Base-by-base conservation (phyloP, 2,888 invertebrate species). In the Caradrina clavipalpis region DNA sequence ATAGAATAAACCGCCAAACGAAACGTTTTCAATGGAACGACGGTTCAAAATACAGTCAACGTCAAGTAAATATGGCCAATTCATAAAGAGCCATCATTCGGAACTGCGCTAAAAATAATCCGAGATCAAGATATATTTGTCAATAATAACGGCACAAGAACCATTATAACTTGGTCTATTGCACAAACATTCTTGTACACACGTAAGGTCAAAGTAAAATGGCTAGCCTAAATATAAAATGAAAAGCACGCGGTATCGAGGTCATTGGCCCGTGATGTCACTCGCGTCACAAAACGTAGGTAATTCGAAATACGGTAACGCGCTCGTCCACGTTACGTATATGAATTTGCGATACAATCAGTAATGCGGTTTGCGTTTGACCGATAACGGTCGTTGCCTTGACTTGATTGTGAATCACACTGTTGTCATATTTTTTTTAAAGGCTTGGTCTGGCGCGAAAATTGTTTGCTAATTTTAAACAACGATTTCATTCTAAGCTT, bases 301-400 rank as follows among this genome's bases (percentile, higher is more conserved):
- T 72, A 68, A 74, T 69, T 73, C 62, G 55, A 75, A 72, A 81
- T 81, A 82, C 84, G 65, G 81, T 83, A 83, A 82, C 81, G 74
- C 59, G 63, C 39, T 35, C 63, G 71, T 63, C 47, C 74, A 53
- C 77, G 82, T 83, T 84, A 78, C 71, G 82, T 82, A 68, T 75
- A 76, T 72, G 71, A 80, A 76, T 76, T 82, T 69, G 83, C 84
- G 71, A 85, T 83, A 82, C 73, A 76, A 84, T 80, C 76, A 83
- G 81, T 82, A 85, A 73, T 78, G 83, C 76, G 83, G 83, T 83
- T 82, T 73, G 71, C 73, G 80, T 78, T 76, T 87, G 82, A 85
- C 86, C 86, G 88, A 89, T 89, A 91, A 87, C 74, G 89, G 88
- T 90, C 89, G 88, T 86, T 91, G 90, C 81, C 89, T 74, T 79